Percentiles rank a stretch among this genome's conserved stretches.
Conservation (phyloP, 2,888 invertebrate species). For the Eupithecia dodoneata region DNA sequence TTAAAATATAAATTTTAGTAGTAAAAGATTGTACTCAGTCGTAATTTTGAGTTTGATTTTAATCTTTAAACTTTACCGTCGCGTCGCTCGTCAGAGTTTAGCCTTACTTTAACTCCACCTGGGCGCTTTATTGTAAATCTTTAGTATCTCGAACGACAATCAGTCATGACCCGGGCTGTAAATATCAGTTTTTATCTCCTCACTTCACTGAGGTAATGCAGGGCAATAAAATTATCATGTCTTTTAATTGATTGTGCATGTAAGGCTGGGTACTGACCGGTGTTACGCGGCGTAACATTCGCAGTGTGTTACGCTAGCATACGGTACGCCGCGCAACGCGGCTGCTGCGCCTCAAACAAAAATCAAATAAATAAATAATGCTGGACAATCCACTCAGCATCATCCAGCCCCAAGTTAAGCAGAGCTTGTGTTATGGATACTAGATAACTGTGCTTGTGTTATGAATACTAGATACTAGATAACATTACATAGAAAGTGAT, state of each 20-base stretch:
- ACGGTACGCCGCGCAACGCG: too few species aligned
- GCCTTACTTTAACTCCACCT: conserved; percentile 1
- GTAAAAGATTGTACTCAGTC: too few species aligned
- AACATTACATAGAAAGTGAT: too few species aligned
- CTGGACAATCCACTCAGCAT: too few species aligned
- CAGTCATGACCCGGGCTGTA: conserved; percentile 31
- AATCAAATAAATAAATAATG: too few species aligned
- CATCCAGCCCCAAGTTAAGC: too few species aligned
- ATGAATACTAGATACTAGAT: too few species aligned
- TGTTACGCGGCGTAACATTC: not conserved
- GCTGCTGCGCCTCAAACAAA: too few species aligned
- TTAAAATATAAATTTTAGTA: too few species aligned
- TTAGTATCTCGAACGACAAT: conserved; percentile 31
- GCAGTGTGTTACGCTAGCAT: not conserved
- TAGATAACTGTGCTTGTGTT: too few species aligned
- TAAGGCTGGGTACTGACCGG: not conserved
- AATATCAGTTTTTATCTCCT: conserved; percentile 32
- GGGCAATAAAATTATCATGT: conserved; percentile 14
- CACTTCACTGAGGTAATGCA: conserved; percentile 12
- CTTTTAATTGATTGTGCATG: conserved; percentile 9
- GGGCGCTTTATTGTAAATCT: conserved; percentile 23
- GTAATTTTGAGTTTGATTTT: too few species aligned
- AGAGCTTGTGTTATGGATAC: too few species aligned
- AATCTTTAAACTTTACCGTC: not conserved
- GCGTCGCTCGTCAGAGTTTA: not conserved